phyloP scores from a whole-genome alignment of 2,888 invertebrate genomes.

The Merodon equestris region DNA sequence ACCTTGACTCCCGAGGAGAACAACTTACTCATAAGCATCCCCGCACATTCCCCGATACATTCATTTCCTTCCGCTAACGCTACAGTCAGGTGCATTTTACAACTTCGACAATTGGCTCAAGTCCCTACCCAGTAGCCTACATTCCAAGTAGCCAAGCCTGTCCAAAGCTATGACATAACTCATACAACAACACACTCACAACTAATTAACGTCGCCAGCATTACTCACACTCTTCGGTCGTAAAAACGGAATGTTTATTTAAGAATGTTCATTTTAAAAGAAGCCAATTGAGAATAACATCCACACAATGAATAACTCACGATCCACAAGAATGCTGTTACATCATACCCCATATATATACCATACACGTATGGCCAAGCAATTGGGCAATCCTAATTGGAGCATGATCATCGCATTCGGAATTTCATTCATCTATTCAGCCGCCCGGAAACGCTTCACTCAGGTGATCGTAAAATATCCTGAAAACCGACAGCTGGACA shows the following conservation, averaged over 20 bases:
- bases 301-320: conserved; percentile 18
- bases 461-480: neutral
- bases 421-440: conserved; percentile 25
- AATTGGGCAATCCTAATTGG: conserved; percentile 12
- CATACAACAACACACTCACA: neutral
- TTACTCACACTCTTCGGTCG: conserved; percentile 24
- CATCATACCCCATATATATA: conserved; percentile 8
- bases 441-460: conserved; percentile 3
- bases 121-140: no score
- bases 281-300: neutral
- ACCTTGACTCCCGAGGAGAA: no score
- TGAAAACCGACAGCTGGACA: no score
- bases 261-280: conserved; percentile 30
- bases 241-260: conserved; percentile 40
- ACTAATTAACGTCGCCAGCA: conserved; percentile 1
- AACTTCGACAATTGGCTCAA: no score
- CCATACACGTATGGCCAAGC: neutral
- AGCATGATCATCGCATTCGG: neutral
- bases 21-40: no score
- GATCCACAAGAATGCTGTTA: conserved; percentile 6
- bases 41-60: no score
- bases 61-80: no score
- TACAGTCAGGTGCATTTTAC: no score
- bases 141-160: conserved; percentile 1
- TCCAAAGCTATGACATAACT: conserved; percentile 13